phyloP scores from a whole-genome alignment of 2,888 invertebrate species.

The Malthinus flaveolus region DNA sequence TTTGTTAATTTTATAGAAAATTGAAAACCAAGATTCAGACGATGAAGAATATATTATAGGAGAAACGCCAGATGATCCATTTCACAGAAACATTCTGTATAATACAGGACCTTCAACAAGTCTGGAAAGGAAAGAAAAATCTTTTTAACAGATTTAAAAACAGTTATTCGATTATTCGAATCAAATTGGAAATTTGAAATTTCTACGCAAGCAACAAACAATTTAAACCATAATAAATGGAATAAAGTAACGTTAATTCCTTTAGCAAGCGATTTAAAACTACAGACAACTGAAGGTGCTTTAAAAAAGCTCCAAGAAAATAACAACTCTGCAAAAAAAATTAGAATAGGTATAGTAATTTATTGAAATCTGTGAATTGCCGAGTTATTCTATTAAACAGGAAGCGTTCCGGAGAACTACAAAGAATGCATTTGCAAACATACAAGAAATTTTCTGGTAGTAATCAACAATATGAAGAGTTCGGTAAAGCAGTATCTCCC shows the following conservation, averaged over 20 bases:
- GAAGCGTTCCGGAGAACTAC: conserved; percentile 28
- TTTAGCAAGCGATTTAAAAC: conserved; percentile 23
- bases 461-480: conserved; percentile 17
- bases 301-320: conserved; percentile 5
- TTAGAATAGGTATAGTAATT: conserved; percentile 2
- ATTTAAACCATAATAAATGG: conserved; percentile 26
- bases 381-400: conserved; percentile 25
- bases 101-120: too few species aligned
- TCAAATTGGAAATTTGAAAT: conserved; percentile 30
- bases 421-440: conserved; percentile 17
- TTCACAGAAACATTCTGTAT: too few species aligned
- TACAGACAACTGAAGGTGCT: conserved; percentile 5
- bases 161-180: conserved; percentile 21
- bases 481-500: conserved; percentile 4
- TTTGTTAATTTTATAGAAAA: too few species aligned
- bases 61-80: too few species aligned
- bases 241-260: conserved; percentile 29
- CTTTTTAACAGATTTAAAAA: too few species aligned
- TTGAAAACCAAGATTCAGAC: too few species aligned
- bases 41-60: too few species aligned
- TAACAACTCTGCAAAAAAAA: conserved; percentile 1
- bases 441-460: background rate
- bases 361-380: conserved; percentile 29
- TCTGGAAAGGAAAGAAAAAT: too few species aligned
- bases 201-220: conserved; percentile 16